Evolutionary conservation across 2,113 vertebrate species (phyloP).

Genomic region (Hippocampus mohnikei): DNA sequence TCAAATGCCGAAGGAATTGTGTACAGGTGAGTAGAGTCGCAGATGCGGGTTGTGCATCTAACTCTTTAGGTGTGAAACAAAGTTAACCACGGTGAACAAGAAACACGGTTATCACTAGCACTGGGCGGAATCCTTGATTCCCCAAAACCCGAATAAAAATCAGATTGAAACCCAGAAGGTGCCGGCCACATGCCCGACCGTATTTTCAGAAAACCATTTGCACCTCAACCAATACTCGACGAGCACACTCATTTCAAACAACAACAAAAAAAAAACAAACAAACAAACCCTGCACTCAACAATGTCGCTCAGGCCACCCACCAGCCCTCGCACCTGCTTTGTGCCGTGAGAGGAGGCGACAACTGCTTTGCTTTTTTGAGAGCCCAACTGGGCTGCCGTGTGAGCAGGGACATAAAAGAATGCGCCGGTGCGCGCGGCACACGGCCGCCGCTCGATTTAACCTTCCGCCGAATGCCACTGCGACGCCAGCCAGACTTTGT

Average conservation of each 20-base stretch:
- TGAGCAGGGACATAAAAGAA: conserved; percentile 39
- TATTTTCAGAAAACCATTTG: neutral
- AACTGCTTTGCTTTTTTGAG: conserved; percentile 61
- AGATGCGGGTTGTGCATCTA: no score
- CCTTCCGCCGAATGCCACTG: conserved; percentile 63
- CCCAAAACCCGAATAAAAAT: no score
- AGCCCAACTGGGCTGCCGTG: conserved; percentile 45
- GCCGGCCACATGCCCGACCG: neutral
- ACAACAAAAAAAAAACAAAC: no score
- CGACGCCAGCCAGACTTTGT: conserved; percentile 76
- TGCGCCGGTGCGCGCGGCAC: conserved; percentile 52
- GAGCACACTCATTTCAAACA: conserved; percentile 53
- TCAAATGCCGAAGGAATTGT: no score
- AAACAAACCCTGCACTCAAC: conserved; percentile 67
- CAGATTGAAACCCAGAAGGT: conserved; percentile 9
- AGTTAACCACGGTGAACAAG: no score
- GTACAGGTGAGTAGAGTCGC: no score
- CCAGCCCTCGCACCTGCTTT: conserved; percentile 70
- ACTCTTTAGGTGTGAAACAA: no score
- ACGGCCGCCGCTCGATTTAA: conserved; percentile 63
- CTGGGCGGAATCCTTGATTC: no score
- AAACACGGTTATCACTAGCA: no score
- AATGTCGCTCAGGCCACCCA: conserved; percentile 21
- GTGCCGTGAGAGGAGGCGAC: conserved; percentile 63
- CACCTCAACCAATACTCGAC: conserved; percentile 44